Base-by-base conservation (phyloP, 2,113 vertebrate genomes). In the Pyxicephalus adspersus region DNA sequence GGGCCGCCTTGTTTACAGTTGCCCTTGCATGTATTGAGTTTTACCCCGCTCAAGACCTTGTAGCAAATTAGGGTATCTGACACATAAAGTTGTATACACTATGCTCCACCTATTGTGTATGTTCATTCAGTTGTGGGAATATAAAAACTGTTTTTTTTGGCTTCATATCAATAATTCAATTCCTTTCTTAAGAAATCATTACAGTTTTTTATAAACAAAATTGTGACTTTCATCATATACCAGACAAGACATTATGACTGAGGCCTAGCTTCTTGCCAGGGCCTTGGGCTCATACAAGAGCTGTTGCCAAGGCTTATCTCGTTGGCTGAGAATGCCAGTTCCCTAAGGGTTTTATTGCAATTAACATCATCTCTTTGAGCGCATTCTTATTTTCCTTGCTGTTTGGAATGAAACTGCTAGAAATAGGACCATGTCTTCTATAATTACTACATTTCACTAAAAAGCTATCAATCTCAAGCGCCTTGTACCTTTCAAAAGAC, bases 381-480 rank as follows among this genome's bases (percentile, higher is more conserved):
- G 52, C 77, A 68, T 79, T 79, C 52, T 67, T 68, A 79, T 79
- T 68, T 68, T 60, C 64, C 51, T 19, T 60, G 64, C 54, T 68
- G 68, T 68, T 68, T 66, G 64, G 51, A 38, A 68, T 26, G 64
- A 79, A 74, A 79, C 68, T 31, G 64, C 28, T 26, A 52, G 28
- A 64, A 58, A 79, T 68, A 60, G 58, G 64, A 38, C 63, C 63
- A 66, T 54, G 38, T 67, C 54, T 68, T 50, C 65, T 50, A 22
- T 67, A 79, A 68, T 79, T 68, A 79, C 77, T 57, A 79, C 58
- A 79, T 60, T 68, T 67, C 64, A 38, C 64, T 68, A 60, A 79
- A 66, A 78, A 67, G 25, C 64, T 50, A 78, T 66, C 76, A 55
- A 54, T 66, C 63, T 78, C 76, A 78, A 66, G 63, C 57, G 76